phyloP scores from a whole-genome alignment of 2,113 vertebrate species.

The Mola mola region DNA sequence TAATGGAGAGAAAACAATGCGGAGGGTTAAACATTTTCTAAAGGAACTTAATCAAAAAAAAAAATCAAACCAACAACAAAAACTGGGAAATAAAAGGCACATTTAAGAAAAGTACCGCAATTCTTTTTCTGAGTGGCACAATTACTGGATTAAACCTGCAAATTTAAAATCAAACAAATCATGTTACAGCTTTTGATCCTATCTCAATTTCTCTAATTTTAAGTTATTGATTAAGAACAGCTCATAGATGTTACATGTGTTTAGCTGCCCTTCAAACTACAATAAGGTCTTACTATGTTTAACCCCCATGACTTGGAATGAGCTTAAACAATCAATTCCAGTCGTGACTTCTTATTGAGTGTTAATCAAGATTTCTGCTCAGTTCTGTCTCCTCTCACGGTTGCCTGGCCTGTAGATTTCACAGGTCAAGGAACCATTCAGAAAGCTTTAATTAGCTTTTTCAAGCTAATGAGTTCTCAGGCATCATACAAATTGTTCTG shows the following conservation, averaged over 20 bases:
- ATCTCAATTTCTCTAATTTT: not conserved
- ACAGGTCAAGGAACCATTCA: constrained; percentile 78
- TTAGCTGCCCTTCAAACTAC: constrained; percentile 21
- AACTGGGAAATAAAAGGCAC: no score
- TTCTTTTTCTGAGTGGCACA: no score
- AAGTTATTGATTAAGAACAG: constrained; percentile 10
- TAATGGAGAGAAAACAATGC: no score
- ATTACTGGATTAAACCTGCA: no score
- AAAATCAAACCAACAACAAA: no score
- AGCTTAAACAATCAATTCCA: constrained; percentile 65
- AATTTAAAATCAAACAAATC: constrained; percentile 1
- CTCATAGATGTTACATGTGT: constrained; percentile 17
- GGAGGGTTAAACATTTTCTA: no score
- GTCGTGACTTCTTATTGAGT: constrained; percentile 58
- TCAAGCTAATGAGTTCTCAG: constrained; percentile 74
- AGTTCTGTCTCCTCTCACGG: constrained; percentile 62
- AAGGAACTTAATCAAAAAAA: no score
- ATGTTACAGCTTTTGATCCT: not conserved
- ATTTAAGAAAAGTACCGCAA: no score
- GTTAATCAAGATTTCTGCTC: constrained; percentile 73
- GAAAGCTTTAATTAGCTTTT: constrained; percentile 77
- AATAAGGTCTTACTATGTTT: constrained; percentile 26
- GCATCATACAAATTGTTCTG: constrained; percentile 78
- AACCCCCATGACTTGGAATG: constrained; percentile 39
- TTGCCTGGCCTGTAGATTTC: constrained; percentile 64